phyloP scores from a whole-genome alignment of 2,113 vertebrate species.

The Ammodytes dubius region DNA sequence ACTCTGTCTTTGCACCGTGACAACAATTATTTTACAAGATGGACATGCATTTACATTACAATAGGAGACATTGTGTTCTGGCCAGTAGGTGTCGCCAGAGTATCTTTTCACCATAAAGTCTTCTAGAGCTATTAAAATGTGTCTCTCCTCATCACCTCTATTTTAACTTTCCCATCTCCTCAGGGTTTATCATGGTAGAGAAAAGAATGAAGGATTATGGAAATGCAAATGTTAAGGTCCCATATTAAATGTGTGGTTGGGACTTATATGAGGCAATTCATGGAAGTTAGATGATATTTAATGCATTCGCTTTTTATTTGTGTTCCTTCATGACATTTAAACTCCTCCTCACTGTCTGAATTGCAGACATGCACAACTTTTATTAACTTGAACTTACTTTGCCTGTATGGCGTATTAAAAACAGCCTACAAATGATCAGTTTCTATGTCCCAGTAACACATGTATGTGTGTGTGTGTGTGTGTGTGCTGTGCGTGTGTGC shows the following conservation, averaged over 20 bases:
- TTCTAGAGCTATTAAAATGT: constrained; percentile 30
- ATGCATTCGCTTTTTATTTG: constrained; percentile 21
- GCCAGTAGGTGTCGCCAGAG: constrained; percentile 61
- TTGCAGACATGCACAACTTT: neutral
- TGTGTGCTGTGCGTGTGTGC: neutral
- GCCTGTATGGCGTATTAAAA: constrained; percentile 1
- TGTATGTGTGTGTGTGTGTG: neutral
- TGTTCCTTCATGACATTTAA: neutral
- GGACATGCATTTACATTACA: neutral
- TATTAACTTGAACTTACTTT: neutral
- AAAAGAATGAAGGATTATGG: constrained; percentile 49
- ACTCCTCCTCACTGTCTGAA: neutral
- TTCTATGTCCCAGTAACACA: neutral
- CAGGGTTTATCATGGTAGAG: constrained; percentile 36
- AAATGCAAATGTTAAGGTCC: constrained; percentile 47
- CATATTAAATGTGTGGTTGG: constrained; percentile 39
- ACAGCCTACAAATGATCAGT: too few species aligned
- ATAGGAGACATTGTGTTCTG: neutral
- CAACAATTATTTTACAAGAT: neutral
- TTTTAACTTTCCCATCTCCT: constrained; percentile 16
- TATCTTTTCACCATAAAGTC: neutral
- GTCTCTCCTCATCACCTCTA: constrained; percentile 31
- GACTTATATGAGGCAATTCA: constrained; percentile 3
- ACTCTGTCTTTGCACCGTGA: neutral
- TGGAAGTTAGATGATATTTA: constrained; percentile 23